phyloP scores from a whole-genome alignment of 2,888 invertebrate species.

The Neoitamus cyanurus region DNA sequence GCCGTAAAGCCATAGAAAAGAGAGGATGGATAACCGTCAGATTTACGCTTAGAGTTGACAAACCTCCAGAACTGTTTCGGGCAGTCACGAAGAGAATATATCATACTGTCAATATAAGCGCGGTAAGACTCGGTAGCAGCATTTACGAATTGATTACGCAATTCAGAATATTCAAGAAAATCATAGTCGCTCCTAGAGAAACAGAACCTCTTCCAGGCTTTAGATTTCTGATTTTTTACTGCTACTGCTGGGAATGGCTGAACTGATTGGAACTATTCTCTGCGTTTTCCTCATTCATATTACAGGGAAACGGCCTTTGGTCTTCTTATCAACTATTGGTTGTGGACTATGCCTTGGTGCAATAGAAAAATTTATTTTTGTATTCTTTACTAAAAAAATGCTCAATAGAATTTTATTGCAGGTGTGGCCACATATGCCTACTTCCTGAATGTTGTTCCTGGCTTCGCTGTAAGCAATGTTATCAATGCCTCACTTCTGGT shows the following conservation, averaged over 20 bases:
- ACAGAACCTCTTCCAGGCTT: too few relatives aligned
- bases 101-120: too few relatives aligned
- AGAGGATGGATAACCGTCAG: too few relatives aligned
- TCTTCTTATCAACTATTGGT: constrained; percentile 75
- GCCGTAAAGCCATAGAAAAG: too few relatives aligned
- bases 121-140: too few relatives aligned
- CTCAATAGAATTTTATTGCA: constrained; percentile 6
- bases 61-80: too few relatives aligned
- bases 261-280: constrained; percentile 74
- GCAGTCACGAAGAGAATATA: too few relatives aligned
- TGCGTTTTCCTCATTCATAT: constrained; percentile 78
- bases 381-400: not conserved
- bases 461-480: constrained; percentile 64
- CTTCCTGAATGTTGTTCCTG: constrained; percentile 63
- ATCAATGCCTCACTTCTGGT: constrained; percentile 62
- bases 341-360: constrained; percentile 74
- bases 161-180: too few relatives aligned
- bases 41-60: too few relatives aligned
- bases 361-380: constrained; percentile 47
- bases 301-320: constrained; percentile 77
- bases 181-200: too few relatives aligned
- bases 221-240: too few relatives aligned
- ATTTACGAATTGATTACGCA: too few relatives aligned
- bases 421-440: constrained; percentile 63
- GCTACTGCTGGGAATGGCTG: constrained; percentile 77